Percentiles rank a stretch among this genome's conserved stretches.
Evolutionary conservation across 2,888 invertebrate genomes (phyloP).

Genomic region (Epinotia ramella): DNA sequence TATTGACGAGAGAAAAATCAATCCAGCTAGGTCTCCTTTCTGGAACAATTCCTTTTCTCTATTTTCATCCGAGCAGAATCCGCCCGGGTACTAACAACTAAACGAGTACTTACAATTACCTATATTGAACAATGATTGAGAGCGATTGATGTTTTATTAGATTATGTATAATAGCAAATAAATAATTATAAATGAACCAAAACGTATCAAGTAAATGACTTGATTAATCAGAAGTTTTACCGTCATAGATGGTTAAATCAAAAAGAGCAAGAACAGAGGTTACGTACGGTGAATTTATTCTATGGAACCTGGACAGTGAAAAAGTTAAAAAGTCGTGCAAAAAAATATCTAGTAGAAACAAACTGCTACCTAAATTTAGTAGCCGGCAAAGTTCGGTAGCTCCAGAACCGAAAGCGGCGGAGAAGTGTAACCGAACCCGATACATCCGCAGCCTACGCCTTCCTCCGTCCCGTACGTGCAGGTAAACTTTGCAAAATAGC

Average conservation of each 20-base stretch:
- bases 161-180: too few relatives aligned
- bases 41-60: too few relatives aligned
- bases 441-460: constrained; percentile 37
- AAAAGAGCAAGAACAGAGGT: not conserved
- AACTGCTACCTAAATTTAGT: constrained; percentile 25
- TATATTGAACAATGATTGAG: too few relatives aligned
- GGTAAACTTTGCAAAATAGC: constrained; percentile 33
- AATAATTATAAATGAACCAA: too few relatives aligned
- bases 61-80: too few relatives aligned
- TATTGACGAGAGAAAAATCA: too few relatives aligned
- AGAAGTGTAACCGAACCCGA: constrained; percentile 34
- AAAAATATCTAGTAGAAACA: constrained; percentile 2
- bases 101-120: too few relatives aligned
- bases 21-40: too few relatives aligned
- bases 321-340: not conserved
- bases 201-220: too few relatives aligned
- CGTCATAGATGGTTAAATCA: not conserved
- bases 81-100: too few relatives aligned
- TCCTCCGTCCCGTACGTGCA: constrained; percentile 20
- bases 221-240: too few relatives aligned
- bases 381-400: constrained; percentile 19
- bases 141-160: too few relatives aligned
- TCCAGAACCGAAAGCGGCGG: constrained; percentile 13
- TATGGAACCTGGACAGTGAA: not conserved
- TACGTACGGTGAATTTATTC: not conserved